phyloP scores from a whole-genome alignment of 2,888 invertebrate species.

The Nasonia oneida region DNA sequence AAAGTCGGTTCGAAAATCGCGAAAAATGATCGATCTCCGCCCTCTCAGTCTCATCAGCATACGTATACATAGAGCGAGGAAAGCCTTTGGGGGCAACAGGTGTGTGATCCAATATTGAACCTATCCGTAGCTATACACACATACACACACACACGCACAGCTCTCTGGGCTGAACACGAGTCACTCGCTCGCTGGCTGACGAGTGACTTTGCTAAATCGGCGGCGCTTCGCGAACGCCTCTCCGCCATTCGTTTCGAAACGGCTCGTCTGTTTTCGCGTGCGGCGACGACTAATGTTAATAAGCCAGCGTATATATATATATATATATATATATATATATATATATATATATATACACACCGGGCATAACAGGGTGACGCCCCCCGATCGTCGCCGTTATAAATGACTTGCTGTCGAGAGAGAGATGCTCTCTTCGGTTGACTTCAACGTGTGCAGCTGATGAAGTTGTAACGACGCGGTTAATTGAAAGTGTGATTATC shows the following conservation, averaged over 20 bases:
- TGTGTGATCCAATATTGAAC: background rate
- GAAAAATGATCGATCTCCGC: background rate
- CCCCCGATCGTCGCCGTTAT: background rate
- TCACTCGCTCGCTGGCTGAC: background rate
- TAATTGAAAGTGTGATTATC: background rate
- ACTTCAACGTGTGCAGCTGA: background rate
- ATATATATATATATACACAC: background rate
- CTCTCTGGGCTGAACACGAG: background rate
- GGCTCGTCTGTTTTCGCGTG: background rate
- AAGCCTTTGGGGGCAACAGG: background rate
- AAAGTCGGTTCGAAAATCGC: no score
- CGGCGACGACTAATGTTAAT: background rate
- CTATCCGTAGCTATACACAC: background rate
- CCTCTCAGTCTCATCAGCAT: background rate
- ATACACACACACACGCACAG: no score
- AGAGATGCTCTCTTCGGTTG: background rate
- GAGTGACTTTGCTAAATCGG: slow-evolving; percentile 15
- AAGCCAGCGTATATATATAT: background rate
- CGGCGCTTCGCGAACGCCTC: slow-evolving; percentile 7
- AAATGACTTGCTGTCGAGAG: background rate
- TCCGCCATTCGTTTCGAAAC: background rate
- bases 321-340: no score
- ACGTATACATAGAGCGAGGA: background rate
- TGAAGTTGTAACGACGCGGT: slow-evolving; percentile 1
- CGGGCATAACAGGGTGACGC: background rate